phyloP scores from a whole-genome alignment of 37 sponge, comb jelly and placozoan species.

The Bolinopsis microptera region DNA sequence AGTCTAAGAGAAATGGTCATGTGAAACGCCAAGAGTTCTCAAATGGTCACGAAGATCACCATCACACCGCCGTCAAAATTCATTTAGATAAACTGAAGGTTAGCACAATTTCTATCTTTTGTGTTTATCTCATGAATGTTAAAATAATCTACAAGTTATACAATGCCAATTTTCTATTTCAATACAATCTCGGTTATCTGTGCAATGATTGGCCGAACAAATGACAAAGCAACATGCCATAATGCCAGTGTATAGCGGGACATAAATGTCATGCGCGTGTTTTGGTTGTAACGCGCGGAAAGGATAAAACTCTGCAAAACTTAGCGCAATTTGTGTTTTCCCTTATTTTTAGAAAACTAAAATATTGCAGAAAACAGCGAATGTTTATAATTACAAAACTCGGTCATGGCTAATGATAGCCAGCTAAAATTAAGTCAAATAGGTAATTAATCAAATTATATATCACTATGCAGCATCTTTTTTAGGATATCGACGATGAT shows the following conservation, averaged over 20 bases:
- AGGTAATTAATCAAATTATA: too few relatives aligned
- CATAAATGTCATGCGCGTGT: not conserved
- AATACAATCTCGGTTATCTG: too few relatives aligned
- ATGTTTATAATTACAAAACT: not conserved
- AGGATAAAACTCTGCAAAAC: not conserved
- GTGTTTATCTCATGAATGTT: too few relatives aligned
- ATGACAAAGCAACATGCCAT: too few relatives aligned
- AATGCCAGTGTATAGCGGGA: not conserved
- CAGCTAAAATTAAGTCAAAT: too few relatives aligned
- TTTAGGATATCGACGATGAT: constrained; percentile 43
- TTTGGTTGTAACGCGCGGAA: not conserved
- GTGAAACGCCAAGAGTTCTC: not conserved
- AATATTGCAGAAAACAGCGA: not conserved
- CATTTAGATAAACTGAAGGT: constrained; percentile 48
- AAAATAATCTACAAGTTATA: too few relatives aligned
- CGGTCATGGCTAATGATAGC: too few relatives aligned
- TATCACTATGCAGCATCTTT: too few relatives aligned
- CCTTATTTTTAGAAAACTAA: not conserved
- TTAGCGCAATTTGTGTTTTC: not conserved
- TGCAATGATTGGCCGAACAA: not conserved
- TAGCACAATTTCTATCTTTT: too few relatives aligned
- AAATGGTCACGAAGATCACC: constrained; percentile 17
- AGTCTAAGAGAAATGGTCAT: not conserved
- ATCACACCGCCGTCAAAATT: constrained; percentile 55
- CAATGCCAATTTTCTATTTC: too few relatives aligned